These are phyloP conservation scores for Augiades crinisus DNA, from an alignment of 2,888 invertebrate genomes.

Conservation along the genomic window DNA sequence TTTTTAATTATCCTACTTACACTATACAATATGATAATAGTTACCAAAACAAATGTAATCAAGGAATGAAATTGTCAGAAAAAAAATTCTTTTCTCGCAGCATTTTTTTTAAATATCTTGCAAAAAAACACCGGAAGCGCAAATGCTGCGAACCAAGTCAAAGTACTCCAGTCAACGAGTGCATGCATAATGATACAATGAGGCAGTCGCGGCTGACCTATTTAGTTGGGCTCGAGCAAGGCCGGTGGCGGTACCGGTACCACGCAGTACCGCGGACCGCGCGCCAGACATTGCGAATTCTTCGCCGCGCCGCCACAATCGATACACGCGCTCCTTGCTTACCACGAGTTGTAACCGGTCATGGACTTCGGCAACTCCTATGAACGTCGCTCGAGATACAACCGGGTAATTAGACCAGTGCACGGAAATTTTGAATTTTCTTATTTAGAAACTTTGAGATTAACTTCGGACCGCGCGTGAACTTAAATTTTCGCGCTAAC, in stretches of 20 bases:
- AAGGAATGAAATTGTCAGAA: too few relatives aligned
- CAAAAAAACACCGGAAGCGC: neutral
- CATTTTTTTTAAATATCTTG: neutral
- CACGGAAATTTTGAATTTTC: too few relatives aligned
- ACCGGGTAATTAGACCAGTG: conserved; percentile 74
- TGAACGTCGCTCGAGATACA: conserved; percentile 82
- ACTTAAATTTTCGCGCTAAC: too few relatives aligned
- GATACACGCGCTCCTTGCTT: conserved; percentile 47
- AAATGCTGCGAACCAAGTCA: neutral
- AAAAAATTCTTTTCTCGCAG: too few relatives aligned
- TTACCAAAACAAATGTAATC: too few relatives aligned
- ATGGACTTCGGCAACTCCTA: conserved; percentile 81
- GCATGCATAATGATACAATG: neutral
- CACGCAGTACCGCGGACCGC: conserved; percentile 45
- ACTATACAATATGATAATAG: too few relatives aligned
- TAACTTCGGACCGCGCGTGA: too few relatives aligned
- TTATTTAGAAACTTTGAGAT: too few relatives aligned
- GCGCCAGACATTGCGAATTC: conserved; percentile 46
- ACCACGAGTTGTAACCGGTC: neutral
- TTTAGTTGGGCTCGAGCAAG: conserved; percentile 29
- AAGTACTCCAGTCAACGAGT: neutral
- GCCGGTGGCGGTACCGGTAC: conserved; percentile 36
- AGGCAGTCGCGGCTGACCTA: conserved; percentile 36
- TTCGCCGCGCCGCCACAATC: conserved; percentile 47
- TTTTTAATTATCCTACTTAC: too few relatives aligned